Conservation (phyloP, 2,888 invertebrate species). For the Copidosoma aretas region DNA sequence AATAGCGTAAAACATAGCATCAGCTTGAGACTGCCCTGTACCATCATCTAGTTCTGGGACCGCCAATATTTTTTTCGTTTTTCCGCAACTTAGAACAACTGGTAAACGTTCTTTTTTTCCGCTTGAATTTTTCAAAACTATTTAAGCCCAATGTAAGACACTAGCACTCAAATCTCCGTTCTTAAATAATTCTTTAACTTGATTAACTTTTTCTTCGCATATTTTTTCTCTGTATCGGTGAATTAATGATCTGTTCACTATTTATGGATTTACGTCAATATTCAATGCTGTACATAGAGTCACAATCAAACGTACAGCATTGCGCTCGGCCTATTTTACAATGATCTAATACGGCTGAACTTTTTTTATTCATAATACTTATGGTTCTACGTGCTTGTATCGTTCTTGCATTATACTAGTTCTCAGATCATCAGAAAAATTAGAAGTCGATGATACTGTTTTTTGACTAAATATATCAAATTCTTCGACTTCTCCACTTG, state of each 20-base stretch:
- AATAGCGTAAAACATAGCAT: conserved; percentile 31
- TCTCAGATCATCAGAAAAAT: too few relatives aligned
- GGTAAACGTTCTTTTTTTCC: conserved; percentile 41
- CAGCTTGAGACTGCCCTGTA: conserved; percentile 39
- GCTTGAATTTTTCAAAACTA: conserved; percentile 38
- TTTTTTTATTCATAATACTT: conserved; percentile 25
- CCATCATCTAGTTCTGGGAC: conserved; percentile 35
- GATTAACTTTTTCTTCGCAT: conserved; percentile 25
- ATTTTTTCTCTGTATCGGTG: conserved; percentile 17
- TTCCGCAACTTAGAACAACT: conserved; percentile 37
- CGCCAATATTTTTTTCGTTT: conserved; percentile 41
- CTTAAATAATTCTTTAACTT: conserved; percentile 33
- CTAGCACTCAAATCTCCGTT: conserved; percentile 21
- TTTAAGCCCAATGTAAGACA: conserved; percentile 46
- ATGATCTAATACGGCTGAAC: conserved; percentile 29
- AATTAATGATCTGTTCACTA: conserved; percentile 2
- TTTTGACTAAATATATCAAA: too few relatives aligned
- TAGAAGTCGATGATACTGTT: too few relatives aligned
- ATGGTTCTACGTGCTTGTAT: not conserved
- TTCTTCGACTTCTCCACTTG: too few relatives aligned
- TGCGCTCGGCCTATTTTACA: conserved; percentile 35
- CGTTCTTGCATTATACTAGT: too few relatives aligned
- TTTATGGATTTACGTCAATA: not conserved
- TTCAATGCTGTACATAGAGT: conserved; percentile 10
- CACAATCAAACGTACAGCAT: conserved; percentile 9